These are phyloP conservation scores for Priocnemis perturbator DNA, from an alignment of 2,888 invertebrate genomes.

Conservation along the genomic window DNA sequence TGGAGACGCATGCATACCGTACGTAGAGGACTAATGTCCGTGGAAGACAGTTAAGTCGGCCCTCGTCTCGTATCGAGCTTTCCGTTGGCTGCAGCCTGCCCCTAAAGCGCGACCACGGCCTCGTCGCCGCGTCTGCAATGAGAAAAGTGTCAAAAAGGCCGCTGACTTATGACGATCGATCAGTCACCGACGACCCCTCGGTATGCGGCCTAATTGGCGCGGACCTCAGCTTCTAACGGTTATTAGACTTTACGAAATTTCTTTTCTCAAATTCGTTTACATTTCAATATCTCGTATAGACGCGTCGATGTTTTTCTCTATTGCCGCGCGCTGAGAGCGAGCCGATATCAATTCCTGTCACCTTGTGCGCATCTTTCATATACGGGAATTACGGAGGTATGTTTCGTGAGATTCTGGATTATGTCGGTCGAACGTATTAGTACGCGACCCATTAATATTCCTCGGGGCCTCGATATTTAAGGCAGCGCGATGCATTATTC, in stretches of 20 bases:
- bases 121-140: conserved; percentile 24
- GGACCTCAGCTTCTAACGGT: conserved; percentile 35
- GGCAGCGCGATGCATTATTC: too few species aligned
- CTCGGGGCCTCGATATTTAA: too few species aligned
- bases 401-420: conserved; percentile 1
- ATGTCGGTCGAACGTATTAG: neutral
- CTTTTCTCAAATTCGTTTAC: conserved; percentile 38
- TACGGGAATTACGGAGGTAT: neutral
- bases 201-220: conserved; percentile 42
- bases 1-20: neutral
- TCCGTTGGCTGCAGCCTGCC: neutral
- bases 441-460: too few species aligned
- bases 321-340: neutral
- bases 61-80: conserved; percentile 13
- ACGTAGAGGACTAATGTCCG: conserved; percentile 50
- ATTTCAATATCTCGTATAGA: conserved; percentile 30
- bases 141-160: conserved; percentile 44
- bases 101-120: conserved; percentile 26
- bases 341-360: conserved; percentile 33
- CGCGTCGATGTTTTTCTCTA: conserved; percentile 26
- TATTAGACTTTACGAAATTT: conserved; percentile 23
- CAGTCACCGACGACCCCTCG: conserved; percentile 33
- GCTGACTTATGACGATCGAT: conserved; percentile 46
- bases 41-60: conserved; percentile 44
- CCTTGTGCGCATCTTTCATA: conserved; percentile 9